Evolutionary conservation across 1,140 invertebrate genomes (phyloP).

Genomic region (Conus betulinus): DNA sequence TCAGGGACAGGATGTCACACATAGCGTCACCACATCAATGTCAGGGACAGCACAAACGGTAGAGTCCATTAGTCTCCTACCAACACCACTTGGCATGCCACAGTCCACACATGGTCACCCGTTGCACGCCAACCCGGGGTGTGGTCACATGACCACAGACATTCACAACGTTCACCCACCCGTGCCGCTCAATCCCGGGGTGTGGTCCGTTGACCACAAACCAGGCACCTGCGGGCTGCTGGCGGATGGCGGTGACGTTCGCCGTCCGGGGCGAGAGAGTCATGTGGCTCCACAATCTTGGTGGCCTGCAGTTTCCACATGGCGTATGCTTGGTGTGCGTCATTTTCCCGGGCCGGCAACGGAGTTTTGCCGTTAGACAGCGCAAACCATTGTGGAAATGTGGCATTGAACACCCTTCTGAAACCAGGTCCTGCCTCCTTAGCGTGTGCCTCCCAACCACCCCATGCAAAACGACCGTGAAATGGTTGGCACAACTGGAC

Average conservation of each 20-base stretch:
- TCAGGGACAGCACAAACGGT: too few species aligned
- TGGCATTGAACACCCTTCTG: constrained; percentile 98
- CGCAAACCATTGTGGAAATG: constrained; percentile 93
- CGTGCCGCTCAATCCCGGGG: too few species aligned
- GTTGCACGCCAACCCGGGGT: too few species aligned
- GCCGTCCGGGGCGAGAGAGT: constrained; percentile 94
- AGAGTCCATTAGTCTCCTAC: too few species aligned
- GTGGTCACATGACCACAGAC: too few species aligned
- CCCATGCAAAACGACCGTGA: background rate
- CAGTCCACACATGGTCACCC: too few species aligned
- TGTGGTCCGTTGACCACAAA: too few species aligned
- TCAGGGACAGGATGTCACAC: too few species aligned
- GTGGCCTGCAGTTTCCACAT: constrained; percentile 94
- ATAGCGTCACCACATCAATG: too few species aligned
- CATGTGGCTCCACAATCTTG: constrained; percentile 93
- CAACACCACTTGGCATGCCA: too few species aligned
- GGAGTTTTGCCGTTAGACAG: constrained; percentile 93
- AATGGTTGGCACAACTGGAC: background rate
- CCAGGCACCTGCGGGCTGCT: constrained; percentile 84
- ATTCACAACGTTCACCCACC: too few species aligned
- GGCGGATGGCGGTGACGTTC: constrained; percentile 93
- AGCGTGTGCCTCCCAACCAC: too few species aligned
- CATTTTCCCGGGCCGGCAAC: constrained; percentile 91
- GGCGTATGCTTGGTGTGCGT: constrained; percentile 95
- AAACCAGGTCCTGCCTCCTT: constrained; percentile 86